Evolutionary conservation across 2,797 vertebrate species (phyloP).

Genomic region (Tokudaia muenninki): DNA sequence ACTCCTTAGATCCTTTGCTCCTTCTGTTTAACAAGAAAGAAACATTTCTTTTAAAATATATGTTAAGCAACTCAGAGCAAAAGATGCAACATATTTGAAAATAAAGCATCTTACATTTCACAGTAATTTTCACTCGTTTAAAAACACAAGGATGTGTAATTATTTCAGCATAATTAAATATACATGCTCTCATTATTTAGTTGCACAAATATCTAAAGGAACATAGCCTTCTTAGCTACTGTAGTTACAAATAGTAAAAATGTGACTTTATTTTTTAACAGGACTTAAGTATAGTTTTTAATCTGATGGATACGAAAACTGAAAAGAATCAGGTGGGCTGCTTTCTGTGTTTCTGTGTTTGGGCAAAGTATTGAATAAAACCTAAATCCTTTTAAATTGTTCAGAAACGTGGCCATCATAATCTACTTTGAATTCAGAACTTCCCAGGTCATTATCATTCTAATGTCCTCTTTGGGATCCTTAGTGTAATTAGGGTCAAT

Average conservation of each 20-base stretch:
- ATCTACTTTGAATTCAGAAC: neutral
- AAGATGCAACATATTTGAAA: slow-evolving; percentile 37
- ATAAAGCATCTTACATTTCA: slow-evolving; percentile 34
- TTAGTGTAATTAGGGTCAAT: neutral
- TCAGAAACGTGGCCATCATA: neutral
- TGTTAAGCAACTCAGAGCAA: slow-evolving; percentile 22
- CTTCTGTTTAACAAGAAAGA: slow-evolving; percentile 41
- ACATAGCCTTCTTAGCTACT: neutral
- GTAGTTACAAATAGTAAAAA: slow-evolving; percentile 48
- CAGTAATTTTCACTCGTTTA: slow-evolving; percentile 31
- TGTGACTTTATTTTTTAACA: slow-evolving; percentile 24
- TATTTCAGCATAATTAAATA: neutral
- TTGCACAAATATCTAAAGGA: slow-evolving; percentile 44
- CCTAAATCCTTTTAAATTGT: slow-evolving; percentile 55
- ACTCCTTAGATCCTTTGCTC: neutral
- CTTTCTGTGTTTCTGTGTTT: slow-evolving; percentile 31
- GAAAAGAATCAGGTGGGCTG: neutral
- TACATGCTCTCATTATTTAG: neutral
- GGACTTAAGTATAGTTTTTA: neutral
- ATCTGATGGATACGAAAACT: slow-evolving; percentile 17
- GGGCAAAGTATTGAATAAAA: slow-evolving; percentile 31
- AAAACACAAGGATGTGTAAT: neutral
- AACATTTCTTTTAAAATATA: neutral
- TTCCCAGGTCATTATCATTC: neutral
- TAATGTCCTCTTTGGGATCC: neutral